A percentile compares a stretch with the other conserved stretches of the same genome.
Conservation (phyloP, 1,140 invertebrate genomes). For the Cyphomyrmex costatus region DNA sequence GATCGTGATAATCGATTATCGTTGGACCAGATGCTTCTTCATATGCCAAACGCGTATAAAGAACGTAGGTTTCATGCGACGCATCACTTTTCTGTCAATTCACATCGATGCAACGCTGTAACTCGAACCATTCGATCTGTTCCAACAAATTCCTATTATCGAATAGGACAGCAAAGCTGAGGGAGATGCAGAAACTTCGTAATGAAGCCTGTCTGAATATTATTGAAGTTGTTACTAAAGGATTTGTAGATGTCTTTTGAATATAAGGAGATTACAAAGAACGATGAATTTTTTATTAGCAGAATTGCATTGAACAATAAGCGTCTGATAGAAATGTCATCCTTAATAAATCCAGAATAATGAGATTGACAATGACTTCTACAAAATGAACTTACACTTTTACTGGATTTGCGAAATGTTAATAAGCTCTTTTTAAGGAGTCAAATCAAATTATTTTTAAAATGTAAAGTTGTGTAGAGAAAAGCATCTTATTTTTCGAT, state of each 20-base stretch:
- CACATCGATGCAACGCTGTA: not conserved
- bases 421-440: not conserved
- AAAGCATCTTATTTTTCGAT: not conserved
- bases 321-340: not conserved
- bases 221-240: slow-evolving; percentile 28
- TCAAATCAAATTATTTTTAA: not conserved
- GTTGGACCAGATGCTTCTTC: slow-evolving; percentile 14
- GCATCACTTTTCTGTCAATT: slow-evolving; percentile 24
- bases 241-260: not conserved
- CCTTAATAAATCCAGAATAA: slow-evolving; percentile 1
- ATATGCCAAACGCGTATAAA: slow-evolving; percentile 5
- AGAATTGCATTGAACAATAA: slow-evolving; percentile 36
- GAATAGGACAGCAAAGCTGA: not conserved
- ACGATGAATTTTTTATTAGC: slow-evolving; percentile 30
- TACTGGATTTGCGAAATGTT: slow-evolving; percentile 26
- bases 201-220: slow-evolving; percentile 39
- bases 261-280: slow-evolving; percentile 27
- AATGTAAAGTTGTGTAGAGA: not conserved
- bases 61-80: slow-evolving; percentile 2
- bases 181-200: not conserved
- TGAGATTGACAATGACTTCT: not conserved
- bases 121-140: slow-evolving; percentile 11
- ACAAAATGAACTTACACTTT: not conserved
- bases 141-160: slow-evolving; percentile 25
- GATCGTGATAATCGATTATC: slow-evolving; percentile 7